These are phyloP conservation scores for Cephus sareptanus DNA, from an alignment of 2,888 invertebrate species.

Conservation along the genomic window DNA sequence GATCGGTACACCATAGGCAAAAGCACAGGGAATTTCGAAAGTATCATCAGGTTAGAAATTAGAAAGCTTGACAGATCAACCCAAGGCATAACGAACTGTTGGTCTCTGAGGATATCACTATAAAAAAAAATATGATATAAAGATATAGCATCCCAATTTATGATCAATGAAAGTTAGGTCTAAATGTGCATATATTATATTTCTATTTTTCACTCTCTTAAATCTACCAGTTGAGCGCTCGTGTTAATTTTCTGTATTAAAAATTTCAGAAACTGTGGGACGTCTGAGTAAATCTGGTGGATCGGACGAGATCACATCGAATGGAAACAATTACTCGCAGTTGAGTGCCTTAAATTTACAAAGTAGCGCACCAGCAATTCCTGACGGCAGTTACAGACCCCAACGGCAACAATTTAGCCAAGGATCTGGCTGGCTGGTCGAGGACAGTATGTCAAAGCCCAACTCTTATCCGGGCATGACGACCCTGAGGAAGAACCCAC, in stretches of 20 bases:
- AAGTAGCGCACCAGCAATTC: constrained; percentile 42
- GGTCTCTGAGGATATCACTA: neutral
- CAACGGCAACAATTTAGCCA: constrained; percentile 28
- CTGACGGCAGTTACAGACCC: constrained; percentile 25
- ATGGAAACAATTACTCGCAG: constrained; percentile 39
- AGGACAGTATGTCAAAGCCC: constrained; percentile 32
- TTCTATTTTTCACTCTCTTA: neutral
- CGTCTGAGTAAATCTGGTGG: constrained; percentile 59
- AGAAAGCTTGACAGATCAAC: neutral
- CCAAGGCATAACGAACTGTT: neutral
- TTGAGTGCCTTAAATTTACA: constrained; percentile 55
- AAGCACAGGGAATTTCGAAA: neutral
- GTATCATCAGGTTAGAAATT: neutral
- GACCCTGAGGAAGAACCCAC: constrained; percentile 50
- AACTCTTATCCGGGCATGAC: constrained; percentile 7
- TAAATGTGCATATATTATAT: neutral
- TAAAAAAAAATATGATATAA: neutral
- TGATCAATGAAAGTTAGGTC: neutral
- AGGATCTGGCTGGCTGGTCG: constrained; percentile 46
- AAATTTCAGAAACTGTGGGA: constrained; percentile 45
- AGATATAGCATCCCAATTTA: neutral
- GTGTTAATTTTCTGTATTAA: neutral
- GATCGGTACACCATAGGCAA: neutral
- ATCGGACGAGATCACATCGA: constrained; percentile 46
- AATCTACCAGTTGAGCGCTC: neutral